phyloP scores from a whole-genome alignment of 2,888 invertebrate genomes.

The Lasius platythorax region DNA sequence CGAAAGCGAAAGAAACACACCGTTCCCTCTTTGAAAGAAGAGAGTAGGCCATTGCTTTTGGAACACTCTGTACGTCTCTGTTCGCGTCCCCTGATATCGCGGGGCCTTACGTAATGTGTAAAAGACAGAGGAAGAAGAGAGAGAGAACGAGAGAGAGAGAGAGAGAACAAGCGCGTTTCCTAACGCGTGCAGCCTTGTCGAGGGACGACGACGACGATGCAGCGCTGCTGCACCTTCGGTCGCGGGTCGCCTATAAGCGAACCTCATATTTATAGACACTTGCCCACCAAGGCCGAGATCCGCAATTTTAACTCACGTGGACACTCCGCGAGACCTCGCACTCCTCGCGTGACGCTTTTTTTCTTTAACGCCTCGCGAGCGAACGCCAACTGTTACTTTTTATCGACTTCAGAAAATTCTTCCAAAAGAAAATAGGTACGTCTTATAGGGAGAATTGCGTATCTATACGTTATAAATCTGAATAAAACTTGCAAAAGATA shows the following conservation, averaged over 20 bases:
- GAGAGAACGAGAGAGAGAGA: constrained; percentile 54
- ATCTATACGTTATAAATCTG: not conserved
- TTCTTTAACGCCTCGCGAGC: not conserved
- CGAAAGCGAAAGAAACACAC: not conserved
- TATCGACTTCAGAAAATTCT: not conserved
- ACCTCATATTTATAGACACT: constrained; percentile 59
- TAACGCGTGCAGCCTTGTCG: constrained; percentile 63
- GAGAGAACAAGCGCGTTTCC: constrained; percentile 62
- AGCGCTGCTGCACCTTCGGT: constrained; percentile 62
- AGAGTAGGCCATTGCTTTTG: constrained; percentile 14
- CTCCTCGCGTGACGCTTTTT: constrained; percentile 28
- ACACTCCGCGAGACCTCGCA: constrained; percentile 40
- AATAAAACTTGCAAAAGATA: not conserved
- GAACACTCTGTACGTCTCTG: not conserved
- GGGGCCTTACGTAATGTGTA: constrained; percentile 36
- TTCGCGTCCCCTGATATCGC: constrained; percentile 38
- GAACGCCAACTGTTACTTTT: constrained; percentile 25
- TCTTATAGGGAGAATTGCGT: not conserved
- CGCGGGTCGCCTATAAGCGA: constrained; percentile 54
- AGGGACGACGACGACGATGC: constrained; percentile 58
- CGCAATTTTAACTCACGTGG: constrained; percentile 47
- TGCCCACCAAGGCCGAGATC: constrained; percentile 59
- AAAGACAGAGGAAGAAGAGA: constrained; percentile 34
- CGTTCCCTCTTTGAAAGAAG: not conserved
- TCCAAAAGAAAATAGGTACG: not conserved